A percentile compares a stretch with the other conserved stretches of the same genome.
Conservation (phyloP, 1,140 invertebrate genomes). For the Micrasema longulum region DNA sequence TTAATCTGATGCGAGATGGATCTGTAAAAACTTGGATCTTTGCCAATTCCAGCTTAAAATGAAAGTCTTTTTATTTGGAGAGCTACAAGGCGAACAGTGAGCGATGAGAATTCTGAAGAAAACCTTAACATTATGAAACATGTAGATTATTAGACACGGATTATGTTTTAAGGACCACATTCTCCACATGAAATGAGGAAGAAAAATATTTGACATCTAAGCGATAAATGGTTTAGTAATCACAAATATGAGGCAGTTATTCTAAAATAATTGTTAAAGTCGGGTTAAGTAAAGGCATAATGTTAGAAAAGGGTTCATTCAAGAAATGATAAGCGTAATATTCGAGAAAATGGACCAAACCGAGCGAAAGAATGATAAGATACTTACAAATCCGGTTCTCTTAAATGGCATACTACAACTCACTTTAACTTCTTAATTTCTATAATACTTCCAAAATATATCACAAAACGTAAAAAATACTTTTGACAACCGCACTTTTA, state of each 20-base stretch:
- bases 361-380: slow-evolving; percentile 25
- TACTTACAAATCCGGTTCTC: slow-evolving; percentile 42
- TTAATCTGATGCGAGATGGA: slow-evolving; percentile 33
- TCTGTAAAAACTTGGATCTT: slow-evolving; percentile 23
- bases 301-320: slow-evolving; percentile 36
- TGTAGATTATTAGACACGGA: slow-evolving; percentile 29
- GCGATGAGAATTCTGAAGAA: slow-evolving; percentile 10
- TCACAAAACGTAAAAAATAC: slow-evolving; percentile 25
- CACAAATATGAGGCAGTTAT: not conserved
- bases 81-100: slow-evolving; percentile 11
- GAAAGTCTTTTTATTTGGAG: slow-evolving; percentile 30
- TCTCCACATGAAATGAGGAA: slow-evolving; percentile 27
- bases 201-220: not conserved
- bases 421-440: slow-evolving; percentile 6
- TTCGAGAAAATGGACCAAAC: slow-evolving; percentile 35
- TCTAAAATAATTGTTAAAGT: slow-evolving; percentile 8
- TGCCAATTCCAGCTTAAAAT: slow-evolving; percentile 33
- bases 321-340: slow-evolving; percentile 40
- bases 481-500: slow-evolving; percentile 38
- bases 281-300: slow-evolving; percentile 10
- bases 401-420: slow-evolving; percentile 37
- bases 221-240: slow-evolving; percentile 2
- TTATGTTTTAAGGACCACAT: slow-evolving; percentile 10
- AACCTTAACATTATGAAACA: slow-evolving; percentile 17
- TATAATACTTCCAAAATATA: slow-evolving; percentile 28